Evolutionary conservation across 2,113 vertebrate species (phyloP).

Genomic region (Cavia aperea): DNA sequence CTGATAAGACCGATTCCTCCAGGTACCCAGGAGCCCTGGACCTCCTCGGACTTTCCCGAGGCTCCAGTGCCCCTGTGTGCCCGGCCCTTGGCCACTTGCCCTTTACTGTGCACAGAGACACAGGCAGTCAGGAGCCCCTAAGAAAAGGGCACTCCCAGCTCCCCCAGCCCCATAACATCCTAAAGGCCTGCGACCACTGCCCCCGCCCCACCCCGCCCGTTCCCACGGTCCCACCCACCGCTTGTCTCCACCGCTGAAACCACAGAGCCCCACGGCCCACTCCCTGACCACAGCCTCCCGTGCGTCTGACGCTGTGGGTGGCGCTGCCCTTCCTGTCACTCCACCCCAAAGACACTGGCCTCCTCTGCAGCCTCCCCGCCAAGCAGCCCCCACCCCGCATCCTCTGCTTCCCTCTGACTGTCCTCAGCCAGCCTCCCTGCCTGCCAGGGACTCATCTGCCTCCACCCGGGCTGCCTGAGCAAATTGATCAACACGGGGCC

Average conservation of each 20-base stretch:
- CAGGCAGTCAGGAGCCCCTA: neutral
- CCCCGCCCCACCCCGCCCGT: rapidly evolving
- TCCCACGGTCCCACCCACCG: neutral
- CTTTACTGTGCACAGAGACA: too few species aligned
- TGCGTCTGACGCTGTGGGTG: neutral
- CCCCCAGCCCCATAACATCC: rapidly evolving
- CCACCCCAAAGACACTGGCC: neutral
- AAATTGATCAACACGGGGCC: neutral
- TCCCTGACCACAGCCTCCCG: neutral
- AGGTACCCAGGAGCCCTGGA: neutral
- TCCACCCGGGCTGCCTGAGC: neutral
- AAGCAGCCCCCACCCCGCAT: neutral
- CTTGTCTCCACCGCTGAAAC: neutral
- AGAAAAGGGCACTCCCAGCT: neutral
- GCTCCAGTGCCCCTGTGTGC: rapidly evolving
- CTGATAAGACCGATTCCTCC: neutral
- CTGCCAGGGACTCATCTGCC: neutral
- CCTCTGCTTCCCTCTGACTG: neutral
- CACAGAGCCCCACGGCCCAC: neutral
- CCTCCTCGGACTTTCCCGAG: neutral
- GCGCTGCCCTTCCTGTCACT: neutral
- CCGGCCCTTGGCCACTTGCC: neutral
- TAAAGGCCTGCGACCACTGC: neutral
- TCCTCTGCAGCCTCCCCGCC: neutral
- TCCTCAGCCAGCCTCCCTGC: neutral